phyloP scores from a whole-genome alignment of 2,888 invertebrate species.

The Plagiodera versicolora region DNA sequence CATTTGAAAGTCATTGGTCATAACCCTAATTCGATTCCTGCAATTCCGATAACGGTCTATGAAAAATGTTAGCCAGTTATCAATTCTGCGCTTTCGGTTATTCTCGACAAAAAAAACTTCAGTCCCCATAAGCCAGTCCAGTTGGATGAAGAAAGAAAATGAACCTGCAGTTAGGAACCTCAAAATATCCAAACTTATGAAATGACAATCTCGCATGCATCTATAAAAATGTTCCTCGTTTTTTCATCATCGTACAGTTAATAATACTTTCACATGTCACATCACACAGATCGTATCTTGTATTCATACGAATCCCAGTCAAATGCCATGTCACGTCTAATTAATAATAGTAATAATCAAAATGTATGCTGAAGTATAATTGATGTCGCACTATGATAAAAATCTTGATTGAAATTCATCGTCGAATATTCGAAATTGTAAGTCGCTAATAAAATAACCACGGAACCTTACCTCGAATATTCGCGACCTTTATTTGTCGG shows the following conservation, averaged over 20 bases:
- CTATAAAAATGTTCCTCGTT: background rate
- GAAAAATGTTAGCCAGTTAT: no score
- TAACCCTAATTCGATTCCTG: background rate
- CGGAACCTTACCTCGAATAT: no score
- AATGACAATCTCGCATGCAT: conserved; percentile 1
- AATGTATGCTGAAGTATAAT: background rate
- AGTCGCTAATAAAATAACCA: background rate
- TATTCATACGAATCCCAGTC: background rate
- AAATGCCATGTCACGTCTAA: background rate
- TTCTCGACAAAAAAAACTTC: no score
- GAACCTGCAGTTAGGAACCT: no score
- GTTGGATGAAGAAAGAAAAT: no score
- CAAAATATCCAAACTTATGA: no score
- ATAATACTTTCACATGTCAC: background rate
- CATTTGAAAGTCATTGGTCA: conserved; percentile 23
- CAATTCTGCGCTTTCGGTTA: no score
- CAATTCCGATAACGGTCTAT: background rate
- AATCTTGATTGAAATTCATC: background rate
- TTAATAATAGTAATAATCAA: background rate
- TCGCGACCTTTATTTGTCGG: background rate
- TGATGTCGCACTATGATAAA: background rate
- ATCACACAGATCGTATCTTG: background rate
- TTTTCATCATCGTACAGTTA: background rate
- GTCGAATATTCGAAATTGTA: background rate
- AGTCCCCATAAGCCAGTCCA: no score